phyloP scores from a whole-genome alignment of 2,113 vertebrate genomes.

The Oncorhynchus kisutch region DNA sequence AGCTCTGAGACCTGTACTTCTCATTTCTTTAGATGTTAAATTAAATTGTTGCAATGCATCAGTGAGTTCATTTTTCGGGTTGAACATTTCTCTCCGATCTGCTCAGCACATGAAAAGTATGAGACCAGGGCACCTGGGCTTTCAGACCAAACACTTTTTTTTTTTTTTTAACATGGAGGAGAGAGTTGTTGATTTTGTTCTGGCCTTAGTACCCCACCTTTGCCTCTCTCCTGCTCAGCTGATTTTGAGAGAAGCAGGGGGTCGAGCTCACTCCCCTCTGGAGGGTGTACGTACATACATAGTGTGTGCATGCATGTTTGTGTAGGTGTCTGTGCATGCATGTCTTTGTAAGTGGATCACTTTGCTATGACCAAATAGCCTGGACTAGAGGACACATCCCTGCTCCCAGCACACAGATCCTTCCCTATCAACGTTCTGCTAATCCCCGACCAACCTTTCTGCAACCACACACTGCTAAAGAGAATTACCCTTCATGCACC shows the following conservation, averaged over 20 bases:
- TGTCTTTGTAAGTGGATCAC: slow-evolving; percentile 3
- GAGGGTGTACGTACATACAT: slow-evolving; percentile 16
- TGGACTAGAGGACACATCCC: neutral
- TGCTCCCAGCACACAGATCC: slow-evolving; percentile 6
- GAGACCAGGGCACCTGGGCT: slow-evolving; percentile 40
- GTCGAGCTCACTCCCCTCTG: slow-evolving; percentile 29
- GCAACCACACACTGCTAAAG: neutral
- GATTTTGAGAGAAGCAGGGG: slow-evolving; percentile 41
- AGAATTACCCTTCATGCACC: slow-evolving; percentile 5
- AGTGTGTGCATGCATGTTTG: neutral
- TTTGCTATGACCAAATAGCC: slow-evolving; percentile 27
- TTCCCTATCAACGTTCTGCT: slow-evolving; percentile 2
- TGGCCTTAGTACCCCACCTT: neutral
- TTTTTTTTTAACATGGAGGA: slow-evolving; percentile 39
- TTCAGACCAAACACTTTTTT: slow-evolving; percentile 35
- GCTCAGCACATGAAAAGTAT: slow-evolving; percentile 53
- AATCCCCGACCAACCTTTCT: slow-evolving; percentile 40
- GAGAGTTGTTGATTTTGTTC: neutral
- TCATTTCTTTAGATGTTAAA: slow-evolving; percentile 61
- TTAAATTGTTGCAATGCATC: slow-evolving; percentile 68
- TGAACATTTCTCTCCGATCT: slow-evolving; percentile 58
- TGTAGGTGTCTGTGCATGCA: slow-evolving; percentile 6
- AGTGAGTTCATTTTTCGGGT: slow-evolving; percentile 56
- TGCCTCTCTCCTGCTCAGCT: slow-evolving; percentile 15
- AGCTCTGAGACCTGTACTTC: slow-evolving; percentile 36